A percentile compares a stretch with the other conserved stretches of the same genome.
Conservation (phyloP, 2,888 invertebrate species). For the Barypeithes pellucidus region DNA sequence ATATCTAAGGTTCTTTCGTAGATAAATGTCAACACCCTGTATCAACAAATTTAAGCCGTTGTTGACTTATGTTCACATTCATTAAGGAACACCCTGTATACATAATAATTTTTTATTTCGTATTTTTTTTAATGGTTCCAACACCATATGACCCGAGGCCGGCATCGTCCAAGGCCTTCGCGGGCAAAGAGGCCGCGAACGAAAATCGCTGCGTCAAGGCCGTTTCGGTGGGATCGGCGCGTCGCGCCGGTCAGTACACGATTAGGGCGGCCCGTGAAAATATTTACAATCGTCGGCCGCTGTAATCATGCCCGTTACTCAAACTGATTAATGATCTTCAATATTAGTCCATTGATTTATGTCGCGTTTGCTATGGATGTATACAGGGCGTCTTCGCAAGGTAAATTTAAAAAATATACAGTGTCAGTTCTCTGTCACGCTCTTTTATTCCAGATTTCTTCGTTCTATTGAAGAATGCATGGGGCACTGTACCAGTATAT, state of each 20-base stretch:
- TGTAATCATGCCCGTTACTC: constrained; percentile 42
- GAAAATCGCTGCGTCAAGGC: constrained; percentile 41
- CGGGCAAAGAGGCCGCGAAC: constrained; percentile 22
- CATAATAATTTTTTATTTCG: not conserved
- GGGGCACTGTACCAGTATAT: no score
- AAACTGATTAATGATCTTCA: constrained; percentile 52
- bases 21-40: no score
- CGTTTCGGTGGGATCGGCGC: constrained; percentile 29
- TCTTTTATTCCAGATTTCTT: no score
- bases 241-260: constrained; percentile 40
- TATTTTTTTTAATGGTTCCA: not conserved
- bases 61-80: no score
- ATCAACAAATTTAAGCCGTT: no score
- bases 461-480: no score
- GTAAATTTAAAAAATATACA: no score
- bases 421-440: no score
- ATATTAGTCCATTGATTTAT: constrained; percentile 45
- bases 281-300: constrained; percentile 53
- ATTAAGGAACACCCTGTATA: no score
- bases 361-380: constrained; percentile 31
- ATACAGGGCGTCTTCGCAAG: not conserved
- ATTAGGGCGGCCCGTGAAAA: constrained; percentile 54
- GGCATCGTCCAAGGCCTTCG: constrained; percentile 12
- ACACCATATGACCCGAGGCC: constrained; percentile 6
- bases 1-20: no score